Base-by-base conservation (phyloP, 2,888 invertebrate genomes). In the Zootermopsis nevadensis region DNA sequence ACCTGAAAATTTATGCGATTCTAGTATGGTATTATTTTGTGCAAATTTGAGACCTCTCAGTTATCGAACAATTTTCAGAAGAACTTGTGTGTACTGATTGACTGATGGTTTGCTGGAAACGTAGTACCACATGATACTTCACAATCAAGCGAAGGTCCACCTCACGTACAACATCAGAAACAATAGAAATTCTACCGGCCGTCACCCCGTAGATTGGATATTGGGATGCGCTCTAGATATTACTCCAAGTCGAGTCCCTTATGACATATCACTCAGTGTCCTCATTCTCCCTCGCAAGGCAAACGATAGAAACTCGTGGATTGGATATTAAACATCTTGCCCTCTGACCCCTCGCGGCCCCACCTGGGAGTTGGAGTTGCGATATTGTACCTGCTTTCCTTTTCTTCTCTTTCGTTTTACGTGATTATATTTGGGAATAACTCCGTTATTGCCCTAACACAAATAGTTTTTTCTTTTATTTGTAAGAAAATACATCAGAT, bases 191-290 rank as follows among this genome's bases (percentile, higher is more conserved):
- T 35, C 33, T 31, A 31, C 8, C 38, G n/a, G 60, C 79, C 60
- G 60, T 60, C 79, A 66, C 66, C 12, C 35, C n/a, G 82, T 82
- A 82, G 82, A 82, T 82, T 82, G 82, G 76, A 76, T 82, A 82
- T 82, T 77, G 82, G 81, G 82, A 82, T 82, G 76, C 77, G 82
- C 66, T 81, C 81, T 33, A 77, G 77, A 77, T 77, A 77, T 77
- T 81, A 48, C 31, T 33, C 55, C 69, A 48, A 69, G 60, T 66
- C 15, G 27, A 31, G 53, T 82, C 82, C 82, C 82, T 77, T 33
- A 66, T 66, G 82, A 60, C 82, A 38, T 77, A 82, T 82, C 82
- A 76, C 72, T 82, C 82, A 77, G 77, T 82, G 82, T 82, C 82
- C 38, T 74, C 74, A 38, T n/a, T 24, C 74, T 74, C 74, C 42